Evolutionary conservation across 2,888 invertebrate genomes (phyloP), one percentile per base, ranked within the genome.

Genomic region (Muschampia plurimacula): DNA sequence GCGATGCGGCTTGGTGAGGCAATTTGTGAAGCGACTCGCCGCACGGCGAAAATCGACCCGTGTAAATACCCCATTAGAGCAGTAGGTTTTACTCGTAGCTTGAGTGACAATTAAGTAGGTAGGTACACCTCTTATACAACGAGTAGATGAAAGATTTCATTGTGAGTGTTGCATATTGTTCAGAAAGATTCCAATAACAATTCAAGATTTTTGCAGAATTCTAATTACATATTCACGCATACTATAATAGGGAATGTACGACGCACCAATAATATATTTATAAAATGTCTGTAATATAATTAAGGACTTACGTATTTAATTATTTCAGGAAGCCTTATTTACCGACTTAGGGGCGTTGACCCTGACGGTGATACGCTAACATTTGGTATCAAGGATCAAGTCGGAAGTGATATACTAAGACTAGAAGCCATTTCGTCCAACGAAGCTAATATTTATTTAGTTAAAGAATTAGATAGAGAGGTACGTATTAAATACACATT

Each of bases 401-500:
- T 96, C 65, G 97, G 97, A 82, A 97, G 97, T 89, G 97, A 98
- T 88, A 96, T 98, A 78, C 96, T 98, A 86, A 95, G 96, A 86
- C 96, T 98, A 82, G 97, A 98, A 94, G 97, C 96, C 91, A 95
- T 96, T 82, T 96, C 96, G 81, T 94, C 96, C 81, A 97, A 96
- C 88, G 97, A 98, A 95, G 98, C 98, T 80, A 96, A 98, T 89
- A 95, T 98, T 84, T 98, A 97, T 91, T 95, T 98, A 87, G 96
- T 97, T 91, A 97, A 97, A 95, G 97, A 97, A 92, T 95, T 98
- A 84, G 98, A 98, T 94, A 95, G 98, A 91, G 98, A 98, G 96
- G 98, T 97, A 90, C 90, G 84, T 81, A 71, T 59, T 57, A 28
- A 9, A 6, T 28, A 59, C 13, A 59, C 13, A 59, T n/a, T 13